These are phyloP conservation scores for Melospiza georgiana DNA, from an alignment of 2,113 vertebrate genomes.

Conservation along the genomic window DNA sequence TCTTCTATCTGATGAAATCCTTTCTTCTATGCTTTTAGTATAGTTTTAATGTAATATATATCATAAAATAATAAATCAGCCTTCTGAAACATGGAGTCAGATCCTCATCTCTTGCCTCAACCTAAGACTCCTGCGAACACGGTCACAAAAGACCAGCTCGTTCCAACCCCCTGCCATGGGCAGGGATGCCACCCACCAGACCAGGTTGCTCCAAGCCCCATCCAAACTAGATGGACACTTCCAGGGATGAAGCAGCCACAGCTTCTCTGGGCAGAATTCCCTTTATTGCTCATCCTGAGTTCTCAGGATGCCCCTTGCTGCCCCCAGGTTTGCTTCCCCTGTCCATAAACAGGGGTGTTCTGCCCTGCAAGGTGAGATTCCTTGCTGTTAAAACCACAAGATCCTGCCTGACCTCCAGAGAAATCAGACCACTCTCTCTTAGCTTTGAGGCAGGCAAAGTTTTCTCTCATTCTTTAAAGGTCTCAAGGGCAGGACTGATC, in stretches of 20 bases:
- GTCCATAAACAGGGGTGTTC: not conserved
- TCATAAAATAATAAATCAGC: too few species aligned
- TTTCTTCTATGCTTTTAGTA: too few species aligned
- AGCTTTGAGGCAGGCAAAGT: not conserved
- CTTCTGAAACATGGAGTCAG: too few species aligned
- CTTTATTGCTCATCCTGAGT: not conserved
- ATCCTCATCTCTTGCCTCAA: too few species aligned
- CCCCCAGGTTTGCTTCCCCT: not conserved
- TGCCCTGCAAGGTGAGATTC: not conserved
- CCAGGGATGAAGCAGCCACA: not conserved
- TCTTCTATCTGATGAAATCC: too few species aligned
- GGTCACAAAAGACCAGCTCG: rapidly evolving
- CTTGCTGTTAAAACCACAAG: not conserved
- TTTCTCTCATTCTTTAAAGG: not conserved
- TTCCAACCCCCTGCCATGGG: not conserved
- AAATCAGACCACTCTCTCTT: not conserved
- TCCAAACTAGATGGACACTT: not conserved
- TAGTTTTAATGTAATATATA: too few species aligned
- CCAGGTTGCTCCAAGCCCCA: not conserved
- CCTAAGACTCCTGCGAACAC: too few species aligned
- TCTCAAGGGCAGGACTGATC: not conserved
- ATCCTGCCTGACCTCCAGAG: not conserved
- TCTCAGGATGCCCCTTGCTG: not conserved
- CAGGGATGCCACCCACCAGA: not conserved
- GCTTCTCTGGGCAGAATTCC: not conserved